Evolutionary conservation across 2,797 vertebrate species (phyloP).

Genomic region (Crax fasciolata): DNA sequence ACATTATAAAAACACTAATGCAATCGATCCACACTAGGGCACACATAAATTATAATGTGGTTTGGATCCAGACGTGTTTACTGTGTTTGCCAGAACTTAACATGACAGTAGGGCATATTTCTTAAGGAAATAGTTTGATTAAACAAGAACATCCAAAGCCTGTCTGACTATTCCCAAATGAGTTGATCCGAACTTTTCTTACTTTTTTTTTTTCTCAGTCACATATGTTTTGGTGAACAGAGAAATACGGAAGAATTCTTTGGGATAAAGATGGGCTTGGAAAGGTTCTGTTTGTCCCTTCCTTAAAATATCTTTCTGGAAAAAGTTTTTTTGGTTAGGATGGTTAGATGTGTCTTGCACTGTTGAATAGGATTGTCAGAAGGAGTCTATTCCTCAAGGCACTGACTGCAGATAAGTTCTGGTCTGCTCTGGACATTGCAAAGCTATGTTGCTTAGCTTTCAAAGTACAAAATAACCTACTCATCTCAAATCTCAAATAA

Average conservation of each 20-base stretch:
- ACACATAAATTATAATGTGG: not conserved
- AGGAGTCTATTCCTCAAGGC: conserved; percentile 30
- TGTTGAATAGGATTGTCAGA: conserved; percentile 48
- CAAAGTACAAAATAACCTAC: conserved; percentile 15
- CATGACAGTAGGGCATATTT: conserved; percentile 17
- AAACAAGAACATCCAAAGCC: not conserved
- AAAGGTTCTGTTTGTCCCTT: conserved; percentile 9
- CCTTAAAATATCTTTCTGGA: not conserved
- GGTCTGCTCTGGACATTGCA: conserved; percentile 22
- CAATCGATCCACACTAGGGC: not conserved
- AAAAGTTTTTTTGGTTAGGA: not conserved
- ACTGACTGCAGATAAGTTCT: conserved; percentile 35
- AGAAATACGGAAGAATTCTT: not conserved
- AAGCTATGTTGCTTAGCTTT: conserved; percentile 46
- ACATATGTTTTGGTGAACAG: not conserved
- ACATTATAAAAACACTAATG: not conserved
- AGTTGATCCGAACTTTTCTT: not conserved
- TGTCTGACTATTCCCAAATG: not conserved
- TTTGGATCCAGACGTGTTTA: conserved; percentile 33
- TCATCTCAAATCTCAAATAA: not conserved
- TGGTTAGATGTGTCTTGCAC: not conserved
- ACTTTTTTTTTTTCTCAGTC: not conserved
- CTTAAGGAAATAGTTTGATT: conserved; percentile 2
- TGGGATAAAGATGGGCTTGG: not conserved
- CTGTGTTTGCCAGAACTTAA: conserved; percentile 28